Conservation (phyloP, 2,888 invertebrate species). For the Noctua pronuba region DNA sequence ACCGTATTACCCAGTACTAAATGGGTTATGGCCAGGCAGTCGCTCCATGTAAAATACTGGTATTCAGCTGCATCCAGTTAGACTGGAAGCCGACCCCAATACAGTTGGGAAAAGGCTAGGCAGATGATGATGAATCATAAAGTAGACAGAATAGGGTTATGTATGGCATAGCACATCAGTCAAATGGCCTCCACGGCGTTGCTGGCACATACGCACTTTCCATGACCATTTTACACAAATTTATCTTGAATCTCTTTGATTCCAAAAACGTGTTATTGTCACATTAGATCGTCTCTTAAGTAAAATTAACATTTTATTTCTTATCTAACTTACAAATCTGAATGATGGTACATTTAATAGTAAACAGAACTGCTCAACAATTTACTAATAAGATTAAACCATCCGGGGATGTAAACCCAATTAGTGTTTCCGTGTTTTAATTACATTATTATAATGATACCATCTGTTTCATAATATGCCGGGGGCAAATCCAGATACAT, state of each 20-base stretch:
- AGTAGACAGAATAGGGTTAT: no score
- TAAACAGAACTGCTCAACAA: constrained; percentile 14
- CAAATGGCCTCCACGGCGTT: no score
- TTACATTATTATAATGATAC: constrained; percentile 42
- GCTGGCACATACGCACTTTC: no score
- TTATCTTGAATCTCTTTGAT: not conserved
- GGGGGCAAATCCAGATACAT: constrained; percentile 15
- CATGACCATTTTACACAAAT: no score
- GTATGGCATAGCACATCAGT: no score
- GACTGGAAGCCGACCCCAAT: no score
- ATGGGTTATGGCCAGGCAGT: no score
- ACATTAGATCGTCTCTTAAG: not conserved
- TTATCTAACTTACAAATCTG: not conserved
- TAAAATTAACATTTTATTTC: not conserved
- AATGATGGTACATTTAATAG: not conserved
- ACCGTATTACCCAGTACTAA: no score
- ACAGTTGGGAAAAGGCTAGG: no score
- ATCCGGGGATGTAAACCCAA: constrained; percentile 18
- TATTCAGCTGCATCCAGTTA: no score
- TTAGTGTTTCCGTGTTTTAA: constrained; percentile 37
- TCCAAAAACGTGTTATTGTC: not conserved
- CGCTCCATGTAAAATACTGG: no score
- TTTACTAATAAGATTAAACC: constrained; percentile 29
- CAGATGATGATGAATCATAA: no score
- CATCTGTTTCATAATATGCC: constrained; percentile 24